A percentile compares a stretch with the other conserved stretches of the same genome.
phyloP scores from a whole-genome alignment of 2,113 vertebrate species.

The Cyprinus carpio region DNA sequence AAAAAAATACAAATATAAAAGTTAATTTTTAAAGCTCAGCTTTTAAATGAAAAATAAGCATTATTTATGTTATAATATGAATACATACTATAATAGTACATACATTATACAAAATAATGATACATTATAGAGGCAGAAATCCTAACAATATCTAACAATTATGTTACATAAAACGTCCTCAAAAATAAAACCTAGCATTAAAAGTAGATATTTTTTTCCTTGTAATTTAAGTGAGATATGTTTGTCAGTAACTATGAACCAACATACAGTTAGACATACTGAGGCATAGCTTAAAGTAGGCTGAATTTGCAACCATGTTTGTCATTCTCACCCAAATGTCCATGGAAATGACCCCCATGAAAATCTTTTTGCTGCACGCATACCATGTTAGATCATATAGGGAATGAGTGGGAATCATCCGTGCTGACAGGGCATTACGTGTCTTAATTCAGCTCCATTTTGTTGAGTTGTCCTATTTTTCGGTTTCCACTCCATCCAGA shows the following conservation, averaged over 20 bases:
- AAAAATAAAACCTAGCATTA: neutral
- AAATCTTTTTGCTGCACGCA: neutral
- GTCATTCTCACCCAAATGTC: neutral
- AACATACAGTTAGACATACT: neutral
- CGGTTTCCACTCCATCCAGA: constrained; percentile 49
- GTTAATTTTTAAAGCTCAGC: too few species aligned
- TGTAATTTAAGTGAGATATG: neutral
- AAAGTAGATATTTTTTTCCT: neutral
- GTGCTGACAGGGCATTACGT: constrained; percentile 54
- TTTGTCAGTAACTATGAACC: neutral
- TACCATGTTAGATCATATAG: constrained; percentile 39
- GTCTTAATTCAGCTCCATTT: constrained; percentile 66
- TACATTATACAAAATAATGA: neutral
- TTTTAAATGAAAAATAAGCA: too few species aligned
- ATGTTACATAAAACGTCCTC: neutral
- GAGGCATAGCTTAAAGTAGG: neutral
- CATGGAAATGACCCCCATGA: neutral
- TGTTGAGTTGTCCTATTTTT: constrained; percentile 62
- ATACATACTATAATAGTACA: too few species aligned
- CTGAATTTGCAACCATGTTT: neutral
- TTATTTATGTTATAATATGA: too few species aligned
- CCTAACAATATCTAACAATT: too few species aligned
- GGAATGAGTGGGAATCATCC: constrained; percentile 56
- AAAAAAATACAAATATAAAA: too few species aligned
- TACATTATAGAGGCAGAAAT: neutral